Percentiles rank a stretch among this genome's conserved stretches.
Conservation (phyloP, 2,113 vertebrate genomes). For the Chauna torquata region DNA sequence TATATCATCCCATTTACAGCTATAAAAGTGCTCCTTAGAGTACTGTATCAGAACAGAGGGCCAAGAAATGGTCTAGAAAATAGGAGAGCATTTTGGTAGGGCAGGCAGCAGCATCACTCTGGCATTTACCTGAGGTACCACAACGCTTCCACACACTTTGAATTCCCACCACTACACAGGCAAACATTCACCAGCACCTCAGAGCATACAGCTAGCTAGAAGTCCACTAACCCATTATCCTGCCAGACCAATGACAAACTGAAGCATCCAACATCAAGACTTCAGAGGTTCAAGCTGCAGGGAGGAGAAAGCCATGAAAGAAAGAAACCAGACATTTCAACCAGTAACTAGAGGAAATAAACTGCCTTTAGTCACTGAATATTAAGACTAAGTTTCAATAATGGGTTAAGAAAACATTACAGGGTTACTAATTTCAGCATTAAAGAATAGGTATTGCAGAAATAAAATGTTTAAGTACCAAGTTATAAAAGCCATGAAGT, state of each 20-base stretch:
- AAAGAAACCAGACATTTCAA: background rate
- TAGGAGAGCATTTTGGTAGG: background rate
- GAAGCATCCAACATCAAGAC: background rate
- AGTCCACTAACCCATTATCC: background rate
- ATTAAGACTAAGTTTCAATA: background rate
- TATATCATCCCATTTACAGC: background rate
- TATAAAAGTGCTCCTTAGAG: background rate
- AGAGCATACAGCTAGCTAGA: background rate
- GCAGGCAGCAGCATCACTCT: background rate
- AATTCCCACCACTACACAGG: background rate
- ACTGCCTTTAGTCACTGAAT: background rate
- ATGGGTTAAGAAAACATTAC: background rate
- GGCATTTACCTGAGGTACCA: background rate
- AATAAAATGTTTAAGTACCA: background rate
- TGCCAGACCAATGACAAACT: background rate
- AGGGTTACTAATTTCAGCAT: background rate
- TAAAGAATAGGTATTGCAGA: background rate
- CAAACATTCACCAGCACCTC: background rate
- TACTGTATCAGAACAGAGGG: background rate
- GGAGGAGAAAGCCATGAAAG: background rate
- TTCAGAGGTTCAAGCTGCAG: background rate
- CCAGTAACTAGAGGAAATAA: background rate
- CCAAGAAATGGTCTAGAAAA: background rate
- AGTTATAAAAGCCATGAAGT: conserved; percentile 8
- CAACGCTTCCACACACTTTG: background rate